Evolutionary conservation across 2,797 vertebrate species (phyloP), one percentile per base, ranked within the genome.

Genomic region (Cossypha polioptera): DNA sequence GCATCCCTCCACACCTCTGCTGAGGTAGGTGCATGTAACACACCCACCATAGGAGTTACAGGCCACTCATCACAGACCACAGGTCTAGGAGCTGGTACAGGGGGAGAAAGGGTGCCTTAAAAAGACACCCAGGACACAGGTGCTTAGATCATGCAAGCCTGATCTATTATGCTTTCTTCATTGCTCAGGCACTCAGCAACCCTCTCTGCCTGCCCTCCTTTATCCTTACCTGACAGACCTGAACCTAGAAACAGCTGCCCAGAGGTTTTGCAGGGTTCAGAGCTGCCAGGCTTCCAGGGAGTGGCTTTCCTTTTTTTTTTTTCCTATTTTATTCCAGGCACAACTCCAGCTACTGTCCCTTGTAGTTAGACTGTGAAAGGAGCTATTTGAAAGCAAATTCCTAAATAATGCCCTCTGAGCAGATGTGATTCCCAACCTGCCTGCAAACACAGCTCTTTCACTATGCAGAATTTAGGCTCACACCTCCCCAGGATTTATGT

Each of bases 351-450:
- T 88, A 96, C 91, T 94, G 66, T 93, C 89, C 81, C 86, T 94
- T 96, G 92, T 92, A 87, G 75, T 67, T 66, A 36, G 69, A 82
- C 75, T 93, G 80, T 88, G 87, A 97, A 95, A 95, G 88, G 50
- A 86, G 74, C 81, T 88, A 88, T 85, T 95, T 76, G 90, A 94
- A 96, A 94, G 75, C 50, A 74, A 95, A 95, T 91, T 95, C 88
- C 88, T 95, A 92, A 96, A 95, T 95, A 96, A 93, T 93, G 69
- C 86, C 78, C 81, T 77, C 87, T 83, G 86, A 89, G 93, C 65
- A 93, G 68, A 91, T 45, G 65, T 0, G 84, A 95, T 86, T 86
- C 93, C 94, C 94, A 92, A 45, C 66, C 84, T 94, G 91, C 84
- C 63, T 78, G 78, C 93, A 92, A 95, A 91, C 72, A 92, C 71